These are phyloP conservation scores for Bombus polaris DNA, from an alignment of 1,140 invertebrate genomes.

Conservation along the genomic window DNA sequence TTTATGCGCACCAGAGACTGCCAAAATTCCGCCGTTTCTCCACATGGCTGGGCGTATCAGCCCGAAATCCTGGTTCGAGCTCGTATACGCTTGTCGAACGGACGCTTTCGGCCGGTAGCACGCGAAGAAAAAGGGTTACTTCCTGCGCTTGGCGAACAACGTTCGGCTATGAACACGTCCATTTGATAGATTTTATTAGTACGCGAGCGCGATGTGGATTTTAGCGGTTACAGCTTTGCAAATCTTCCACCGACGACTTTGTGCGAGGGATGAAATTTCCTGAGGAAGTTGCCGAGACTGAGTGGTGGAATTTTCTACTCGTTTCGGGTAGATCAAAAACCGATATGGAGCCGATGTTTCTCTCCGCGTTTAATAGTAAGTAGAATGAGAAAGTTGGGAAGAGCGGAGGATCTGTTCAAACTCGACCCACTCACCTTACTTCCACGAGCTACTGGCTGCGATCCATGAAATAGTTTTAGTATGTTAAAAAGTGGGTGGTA, in stretches of 20 bases:
- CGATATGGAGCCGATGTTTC: neutral
- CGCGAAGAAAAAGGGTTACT: neutral
- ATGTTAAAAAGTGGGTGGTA: no score
- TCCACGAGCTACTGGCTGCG: no score
- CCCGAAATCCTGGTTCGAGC: neutral
- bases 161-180: neutral
- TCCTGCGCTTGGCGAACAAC: neutral
- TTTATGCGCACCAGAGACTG: constrained; percentile 65
- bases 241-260: neutral
- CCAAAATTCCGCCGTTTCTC: constrained; percentile 61
- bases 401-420: no score
- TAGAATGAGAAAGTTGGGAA: neutral
- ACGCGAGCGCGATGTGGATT: neutral
- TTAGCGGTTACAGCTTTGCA: neutral
- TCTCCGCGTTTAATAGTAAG: neutral
- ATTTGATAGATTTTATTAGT: neutral
- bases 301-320: neutral
- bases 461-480: no score
- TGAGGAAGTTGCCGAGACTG: neutral
- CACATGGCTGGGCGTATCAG: constrained; percentile 51
- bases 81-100: constrained; percentile 6
- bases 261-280: neutral
- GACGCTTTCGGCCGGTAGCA: neutral
- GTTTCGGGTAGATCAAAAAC: neutral
- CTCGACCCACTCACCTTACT: no score